Conservation (phyloP, 2,113 vertebrate species). For the Delphinus delphis region DNA sequence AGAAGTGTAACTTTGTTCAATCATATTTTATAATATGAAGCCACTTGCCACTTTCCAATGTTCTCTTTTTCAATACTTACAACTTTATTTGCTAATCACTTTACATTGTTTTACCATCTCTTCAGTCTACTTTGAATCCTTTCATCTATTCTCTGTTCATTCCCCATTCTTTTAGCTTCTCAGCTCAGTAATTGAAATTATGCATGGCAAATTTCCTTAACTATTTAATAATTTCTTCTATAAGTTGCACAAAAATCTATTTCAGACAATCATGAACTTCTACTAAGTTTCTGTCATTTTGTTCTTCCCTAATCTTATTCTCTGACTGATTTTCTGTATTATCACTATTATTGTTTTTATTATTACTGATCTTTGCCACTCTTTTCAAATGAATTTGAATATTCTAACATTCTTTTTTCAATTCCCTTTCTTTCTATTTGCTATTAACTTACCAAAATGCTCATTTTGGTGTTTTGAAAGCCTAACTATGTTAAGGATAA, state of each 20-base stretch:
- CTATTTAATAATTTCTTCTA: background rate
- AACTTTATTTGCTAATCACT: background rate
- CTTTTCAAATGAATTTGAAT: conserved; percentile 10
- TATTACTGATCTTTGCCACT: background rate
- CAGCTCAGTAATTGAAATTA: background rate
- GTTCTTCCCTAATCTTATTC: background rate
- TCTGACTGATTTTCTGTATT: background rate
- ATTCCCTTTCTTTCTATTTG: background rate
- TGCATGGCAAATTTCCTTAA: background rate
- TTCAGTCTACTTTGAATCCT: background rate
- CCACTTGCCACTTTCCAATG: background rate
- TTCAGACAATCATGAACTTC: background rate
- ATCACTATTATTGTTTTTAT: background rate
- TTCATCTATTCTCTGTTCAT: background rate
- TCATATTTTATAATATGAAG: background rate
- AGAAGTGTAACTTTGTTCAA: background rate
- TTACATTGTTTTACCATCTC: background rate
- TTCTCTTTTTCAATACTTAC: background rate
- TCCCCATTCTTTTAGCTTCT: background rate
- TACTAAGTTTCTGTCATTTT: background rate
- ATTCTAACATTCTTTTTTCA: background rate
- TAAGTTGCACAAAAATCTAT: background rate
- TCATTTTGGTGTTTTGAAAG: background rate
- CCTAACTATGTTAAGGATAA: background rate
- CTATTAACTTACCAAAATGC: background rate